Evolutionary conservation across 2,888 invertebrate species (phyloP), one percentile per base, ranked within the genome.

Genomic region (Calameuta pallipes): DNA sequence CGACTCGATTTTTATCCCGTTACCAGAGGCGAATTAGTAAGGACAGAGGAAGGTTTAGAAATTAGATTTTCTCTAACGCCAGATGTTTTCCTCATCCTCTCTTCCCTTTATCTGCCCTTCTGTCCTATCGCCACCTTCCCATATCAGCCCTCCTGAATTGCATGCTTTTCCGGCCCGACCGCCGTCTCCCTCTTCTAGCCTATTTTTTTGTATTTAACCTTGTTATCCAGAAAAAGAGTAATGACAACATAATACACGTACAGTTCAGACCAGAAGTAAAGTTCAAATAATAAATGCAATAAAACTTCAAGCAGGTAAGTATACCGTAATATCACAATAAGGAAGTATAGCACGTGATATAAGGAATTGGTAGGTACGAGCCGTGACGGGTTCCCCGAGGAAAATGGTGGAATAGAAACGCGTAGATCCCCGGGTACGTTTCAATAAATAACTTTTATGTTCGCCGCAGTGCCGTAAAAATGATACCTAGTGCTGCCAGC

Each of bases 41-140:
- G 75, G 79, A 74, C 34, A n/a, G 36, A 74, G 36, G 9, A 12
- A 74, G 74, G 15, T 23, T 84, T 83, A 86, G 88, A 88, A 90
- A 90, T 90, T 88, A 86, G 88, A 90, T 89, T 90, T 88, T 85
- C 87, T 85, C 81, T 80, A 79, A 84, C 84, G 87, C 87, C 90
- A 89, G 89, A 89, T 89, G 88, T 85, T 87, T 86, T 88, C 84
- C 83, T 83, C 82, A 70, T 75, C 34, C 70, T 31, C 56, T 31
- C 77, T n/a, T 3, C 69, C 33, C 30, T 69, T 9, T 56, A 9
- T 15, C 56, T 56, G 23, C 56, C 23, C 6, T 23, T 56, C 6
- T 2, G 23, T 23, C 56, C 79, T 76, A 69, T 80, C 76, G 75
- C 37, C 68, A 75, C 71, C 37, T 35, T 73, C 76, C 30, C 74